Evolutionary conservation across 2,113 vertebrate genomes (phyloP), one percentile per base, ranked within the genome.

Genomic region (Colinus virginianus): DNA sequence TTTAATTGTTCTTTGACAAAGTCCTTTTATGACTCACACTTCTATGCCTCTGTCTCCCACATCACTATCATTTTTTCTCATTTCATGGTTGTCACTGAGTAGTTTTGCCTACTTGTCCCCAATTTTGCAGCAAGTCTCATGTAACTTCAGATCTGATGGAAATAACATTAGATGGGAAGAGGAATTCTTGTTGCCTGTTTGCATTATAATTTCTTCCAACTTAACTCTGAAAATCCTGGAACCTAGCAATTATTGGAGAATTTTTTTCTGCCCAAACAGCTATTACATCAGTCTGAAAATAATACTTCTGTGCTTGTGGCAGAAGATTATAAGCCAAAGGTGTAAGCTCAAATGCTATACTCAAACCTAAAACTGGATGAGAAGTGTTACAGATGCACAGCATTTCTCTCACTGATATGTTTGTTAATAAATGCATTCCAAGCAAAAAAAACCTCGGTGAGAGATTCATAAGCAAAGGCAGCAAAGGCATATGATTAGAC

Each of bases 1-100:
- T 80, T 88, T 86, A 92, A 84, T 90, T 82, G 46, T 25, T 20
- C 22, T 43, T 87, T 87, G 61, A 59, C 77, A 87, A 93, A 93
- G 86, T 92, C 51, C 61, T 71, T 78, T 78, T 51, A 45, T 80
- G 71, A n/a, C 42, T 90, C 82, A 64, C 49, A n/a, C 23, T 79
- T 88, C 87, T 78, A 81, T 64, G n/a, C 45, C 18, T 94, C 48
- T 84, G 36, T 30, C 38, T 83, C 21, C 76, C 20, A 64, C 56
- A 64, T 61, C 48, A 71, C 28, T 78, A 42, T 56, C 25, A 78
- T 38, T 68, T 91, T 46, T 25, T 72, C 67, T 90, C n/a, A 69
- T 76, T 95, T 82, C 70, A 66, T 5, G 76, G 49, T 53, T 78
- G 40, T 58, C 62, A 56, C 75, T 62, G 61, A 78, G 69, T 18